Conservation (phyloP, 2,113 vertebrate species). For the Hippocampus mohnikei region DNA sequence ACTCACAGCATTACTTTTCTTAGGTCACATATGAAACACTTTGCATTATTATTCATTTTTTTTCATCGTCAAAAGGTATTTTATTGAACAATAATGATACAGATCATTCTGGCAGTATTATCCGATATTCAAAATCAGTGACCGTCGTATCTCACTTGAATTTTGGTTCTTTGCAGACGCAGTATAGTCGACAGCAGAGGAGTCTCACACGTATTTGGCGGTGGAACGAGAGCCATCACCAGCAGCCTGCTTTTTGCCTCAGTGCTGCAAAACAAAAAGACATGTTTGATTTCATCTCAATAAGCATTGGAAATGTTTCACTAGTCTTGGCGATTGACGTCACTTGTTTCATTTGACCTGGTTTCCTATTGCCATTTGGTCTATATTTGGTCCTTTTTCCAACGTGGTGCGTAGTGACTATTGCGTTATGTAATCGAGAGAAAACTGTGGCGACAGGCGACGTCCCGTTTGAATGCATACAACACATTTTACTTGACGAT, state of each 20-base stretch:
- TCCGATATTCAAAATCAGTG: slow-evolving; percentile 8
- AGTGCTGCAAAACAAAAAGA: slow-evolving; percentile 34
- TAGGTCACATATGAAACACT: no score
- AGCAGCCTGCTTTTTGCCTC: neutral
- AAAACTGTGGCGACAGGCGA: neutral
- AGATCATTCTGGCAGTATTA: slow-evolving; percentile 7
- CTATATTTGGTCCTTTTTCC: no score
- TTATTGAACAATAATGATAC: slow-evolving; percentile 9
- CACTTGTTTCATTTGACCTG: neutral
- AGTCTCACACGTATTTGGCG: neutral
- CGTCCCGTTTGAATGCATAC: neutral
- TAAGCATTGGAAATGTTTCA: no score
- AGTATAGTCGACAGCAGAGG: neutral
- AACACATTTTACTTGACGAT: neutral
- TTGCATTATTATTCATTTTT: no score
- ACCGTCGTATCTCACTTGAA: neutral
- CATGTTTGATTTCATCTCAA: slow-evolving; percentile 4
- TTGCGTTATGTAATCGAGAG: neutral
- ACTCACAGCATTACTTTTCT: no score
- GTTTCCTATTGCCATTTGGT: no score
- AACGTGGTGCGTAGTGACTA: no score
- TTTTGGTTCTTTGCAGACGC: neutral
- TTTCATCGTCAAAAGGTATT: neutral
- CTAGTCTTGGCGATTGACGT: neutral
- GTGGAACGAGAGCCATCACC: neutral